Conservation (phyloP, 2,888 invertebrate species). For the Dynastes tityus region DNA sequence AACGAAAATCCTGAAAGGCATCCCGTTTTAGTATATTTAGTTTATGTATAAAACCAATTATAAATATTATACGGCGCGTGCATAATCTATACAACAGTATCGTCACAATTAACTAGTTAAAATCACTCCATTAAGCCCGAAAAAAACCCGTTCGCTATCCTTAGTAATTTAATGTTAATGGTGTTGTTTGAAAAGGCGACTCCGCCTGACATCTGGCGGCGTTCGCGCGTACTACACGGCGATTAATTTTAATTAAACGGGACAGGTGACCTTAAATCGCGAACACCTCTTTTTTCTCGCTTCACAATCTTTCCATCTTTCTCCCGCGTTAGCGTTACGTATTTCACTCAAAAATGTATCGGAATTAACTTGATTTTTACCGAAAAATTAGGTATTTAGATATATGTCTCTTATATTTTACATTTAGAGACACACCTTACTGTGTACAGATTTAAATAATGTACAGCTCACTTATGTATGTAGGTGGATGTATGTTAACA, state of each 20-base stretch:
- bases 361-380: conserved; percentile 26
- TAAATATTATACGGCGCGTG: conserved; percentile 23
- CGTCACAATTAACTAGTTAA: conserved; percentile 30
- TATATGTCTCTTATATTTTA: no score
- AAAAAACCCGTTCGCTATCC: conserved; percentile 30
- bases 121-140: conserved; percentile 31
- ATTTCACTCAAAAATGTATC: conserved; percentile 1
- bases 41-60: conserved; percentile 9
- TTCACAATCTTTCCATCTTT: neutral
- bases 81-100: conserved; percentile 24
- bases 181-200: conserved; percentile 47
- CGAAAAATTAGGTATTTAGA: neutral
- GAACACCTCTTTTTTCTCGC: conserved; percentile 22
- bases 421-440: no score
- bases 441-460: no score
- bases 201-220: conserved; percentile 42
- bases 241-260: conserved; percentile 47
- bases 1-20: no score
- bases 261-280: conserved; percentile 47
- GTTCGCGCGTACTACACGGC: conserved; percentile 39
- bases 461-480: neutral
- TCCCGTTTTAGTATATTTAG: neutral
- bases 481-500: no score
- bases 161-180: conserved; percentile 43
- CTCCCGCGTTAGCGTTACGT: neutral